Percentiles rank a stretch among this genome's conserved stretches.
phyloP scores from a whole-genome alignment of 2,113 vertebrate genomes.

The Brachyhypopomus occidentalis region DNA sequence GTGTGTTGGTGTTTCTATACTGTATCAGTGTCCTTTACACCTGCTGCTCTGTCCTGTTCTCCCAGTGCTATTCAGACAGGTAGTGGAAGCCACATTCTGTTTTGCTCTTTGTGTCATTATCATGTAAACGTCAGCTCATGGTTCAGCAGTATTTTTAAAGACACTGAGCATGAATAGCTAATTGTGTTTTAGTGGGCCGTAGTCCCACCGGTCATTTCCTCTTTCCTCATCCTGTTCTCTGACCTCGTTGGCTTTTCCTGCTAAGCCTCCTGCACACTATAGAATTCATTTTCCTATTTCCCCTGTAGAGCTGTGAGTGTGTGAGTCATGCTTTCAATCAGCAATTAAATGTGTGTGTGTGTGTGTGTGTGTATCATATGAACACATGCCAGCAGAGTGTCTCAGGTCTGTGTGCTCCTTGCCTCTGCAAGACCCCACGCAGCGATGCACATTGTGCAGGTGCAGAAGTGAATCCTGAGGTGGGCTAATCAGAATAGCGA shows the following conservation, averaged over 20 bases:
- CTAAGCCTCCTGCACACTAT: slow-evolving; percentile 12
- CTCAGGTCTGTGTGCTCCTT: slow-evolving; percentile 9
- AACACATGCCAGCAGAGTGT: not conserved
- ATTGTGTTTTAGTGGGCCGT: not conserved
- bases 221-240: slow-evolving; percentile 14
- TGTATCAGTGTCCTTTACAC: not conserved
- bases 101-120: slow-evolving; percentile 16
- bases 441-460: not conserved
- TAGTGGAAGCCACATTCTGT: not conserved
- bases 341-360: slow-evolving; percentile 1
- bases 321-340: not conserved
- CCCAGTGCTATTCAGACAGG: not conserved
- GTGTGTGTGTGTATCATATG: slow-evolving; percentile 9
- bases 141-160: not conserved
- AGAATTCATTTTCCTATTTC: slow-evolving; percentile 31
- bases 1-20: too few species aligned
- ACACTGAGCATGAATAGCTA: not conserved
- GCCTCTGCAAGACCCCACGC: not conserved
- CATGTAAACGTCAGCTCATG: not conserved
- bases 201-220: slow-evolving; percentile 26
- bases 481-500: not conserved
- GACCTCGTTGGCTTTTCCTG: not conserved
- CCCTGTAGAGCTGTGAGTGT: slow-evolving; percentile 7
- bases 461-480: not conserved
- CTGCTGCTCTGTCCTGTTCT: not conserved